Base-by-base conservation (phyloP, 2,888 invertebrate species). In the Zygogramma bicolorata region DNA sequence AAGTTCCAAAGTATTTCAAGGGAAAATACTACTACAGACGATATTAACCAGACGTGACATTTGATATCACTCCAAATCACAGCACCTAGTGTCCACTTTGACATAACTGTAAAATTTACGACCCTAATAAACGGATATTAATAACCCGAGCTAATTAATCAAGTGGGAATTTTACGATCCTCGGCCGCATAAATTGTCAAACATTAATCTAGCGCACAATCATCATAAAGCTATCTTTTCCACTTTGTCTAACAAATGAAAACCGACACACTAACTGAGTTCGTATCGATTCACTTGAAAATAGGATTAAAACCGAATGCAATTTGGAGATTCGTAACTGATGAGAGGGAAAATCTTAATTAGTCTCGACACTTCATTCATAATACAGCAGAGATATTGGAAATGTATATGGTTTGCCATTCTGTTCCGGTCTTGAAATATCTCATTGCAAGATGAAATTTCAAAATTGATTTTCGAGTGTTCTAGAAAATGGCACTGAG, bases 61-160 rank as follows among this genome's bases (percentile, higher is more conserved):
- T 22, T 6, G n/a, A 22, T 25, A 53, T 53, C 25, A 25, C 15
- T 27, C n/a, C 53, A 27, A 53, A 53, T 53, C 25, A 53, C 53
- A 27, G 27, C n/a, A 13, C n/a, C 25, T 27, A 27, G 53, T 53
- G 53, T 53, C 27, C 53, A 53, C 53, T 27, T 0, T 53, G 53
- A 53, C 27, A 6, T 27, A n/a, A 53, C 13, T 10, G 53, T 53
- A 13, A 27, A 53, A 25, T 53, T 53, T 53, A 53, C 27, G 13
- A n/a, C 27, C 53, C 10, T 27, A 53, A 53, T 53, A 53, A 53
- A 27, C 53, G 53, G 53, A 42, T 42, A 42, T 42, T 42, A 42
- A 42, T 42, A 42, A 6, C 42, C 42, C 42, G 4, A 53, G 53
- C 25, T 27, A 53, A 53, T 53, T 53, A 53, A 53, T 53, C 25